Percentiles rank a stretch among this genome's conserved stretches.
phyloP scores from a whole-genome alignment of 1,140 invertebrate genomes.

The Zeugodacus cucurbitae region DNA sequence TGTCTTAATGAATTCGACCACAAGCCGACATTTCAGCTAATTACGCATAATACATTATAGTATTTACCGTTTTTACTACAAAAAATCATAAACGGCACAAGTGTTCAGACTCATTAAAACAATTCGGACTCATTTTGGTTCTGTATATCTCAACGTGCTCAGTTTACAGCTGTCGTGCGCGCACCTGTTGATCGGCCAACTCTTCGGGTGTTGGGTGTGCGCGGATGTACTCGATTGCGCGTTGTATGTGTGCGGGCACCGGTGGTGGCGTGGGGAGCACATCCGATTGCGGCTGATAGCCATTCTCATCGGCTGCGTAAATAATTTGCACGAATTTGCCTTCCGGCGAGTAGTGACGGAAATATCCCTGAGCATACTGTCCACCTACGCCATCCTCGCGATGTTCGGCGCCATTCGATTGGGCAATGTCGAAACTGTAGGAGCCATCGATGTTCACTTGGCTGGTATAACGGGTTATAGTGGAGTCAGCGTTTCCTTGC shows the following conservation, averaged over 20 bases:
- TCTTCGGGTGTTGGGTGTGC: slow-evolving; percentile 60
- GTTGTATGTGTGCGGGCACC: slow-evolving; percentile 55
- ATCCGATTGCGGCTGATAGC: slow-evolving; percentile 66
- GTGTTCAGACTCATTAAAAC: neutral
- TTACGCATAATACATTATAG: no score
- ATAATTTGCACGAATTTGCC: slow-evolving; percentile 52
- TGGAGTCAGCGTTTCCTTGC: slow-evolving; percentile 41
- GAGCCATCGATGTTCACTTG: slow-evolving; percentile 48
- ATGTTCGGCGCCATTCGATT: slow-evolving; percentile 44
- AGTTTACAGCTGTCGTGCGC: slow-evolving; percentile 53
- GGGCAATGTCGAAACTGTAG: slow-evolving; percentile 46
- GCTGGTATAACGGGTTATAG: slow-evolving; percentile 47
- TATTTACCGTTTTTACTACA: no score
- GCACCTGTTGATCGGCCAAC: slow-evolving; percentile 52
- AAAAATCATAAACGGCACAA: no score
- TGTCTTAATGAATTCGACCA: no score
- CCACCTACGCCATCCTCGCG: slow-evolving; percentile 52
- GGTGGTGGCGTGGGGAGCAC: slow-evolving; percentile 68
- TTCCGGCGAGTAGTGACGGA: slow-evolving; percentile 51
- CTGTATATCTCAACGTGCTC: neutral
- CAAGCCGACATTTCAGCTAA: no score
- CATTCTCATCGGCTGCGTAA: slow-evolving; percentile 68
- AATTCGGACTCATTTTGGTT: neutral
- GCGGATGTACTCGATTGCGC: slow-evolving; percentile 67
- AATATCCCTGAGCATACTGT: slow-evolving; percentile 44